Evolutionary conservation across 1,140 invertebrate genomes (phyloP).

Genomic region (Luehdorfia chinensis): DNA sequence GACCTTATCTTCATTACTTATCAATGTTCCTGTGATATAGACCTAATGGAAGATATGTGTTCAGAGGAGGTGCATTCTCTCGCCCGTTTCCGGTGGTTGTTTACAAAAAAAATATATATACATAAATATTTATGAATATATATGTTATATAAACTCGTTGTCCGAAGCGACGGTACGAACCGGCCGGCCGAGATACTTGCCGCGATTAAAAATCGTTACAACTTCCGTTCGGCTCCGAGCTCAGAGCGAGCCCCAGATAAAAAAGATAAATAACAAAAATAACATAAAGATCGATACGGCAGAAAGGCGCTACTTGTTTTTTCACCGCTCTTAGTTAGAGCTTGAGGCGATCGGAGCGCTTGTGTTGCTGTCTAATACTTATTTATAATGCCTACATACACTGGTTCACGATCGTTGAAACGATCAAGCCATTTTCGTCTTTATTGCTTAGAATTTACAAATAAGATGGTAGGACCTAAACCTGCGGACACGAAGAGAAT

Average conservation of each 20-base stretch:
- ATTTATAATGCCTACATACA: slow-evolving; percentile 20
- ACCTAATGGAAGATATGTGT: slow-evolving; percentile 72
- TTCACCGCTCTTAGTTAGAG: slow-evolving; percentile 54
- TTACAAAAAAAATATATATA: slow-evolving; percentile 60
- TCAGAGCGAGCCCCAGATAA: slow-evolving; percentile 63
- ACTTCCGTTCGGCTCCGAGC: slow-evolving; percentile 68
- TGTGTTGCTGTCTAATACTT: slow-evolving; percentile 27
- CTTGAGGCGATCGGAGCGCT: slow-evolving; percentile 44
- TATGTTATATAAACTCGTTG: slow-evolving; percentile 51
- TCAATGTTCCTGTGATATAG: slow-evolving; percentile 58
- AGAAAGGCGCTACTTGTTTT: slow-evolving; percentile 73
- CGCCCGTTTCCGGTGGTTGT: slow-evolving; percentile 67
- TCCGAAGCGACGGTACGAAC: slow-evolving; percentile 51
- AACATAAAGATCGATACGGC: slow-evolving; percentile 74
- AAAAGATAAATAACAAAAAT: slow-evolving; percentile 74
- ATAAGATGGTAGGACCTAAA: too few relatives aligned
- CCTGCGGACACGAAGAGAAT: too few relatives aligned
- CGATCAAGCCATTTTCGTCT: slow-evolving; percentile 1
- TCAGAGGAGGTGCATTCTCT: slow-evolving; percentile 53
- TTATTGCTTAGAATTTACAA: not conserved
- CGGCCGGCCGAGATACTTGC: slow-evolving; percentile 66
- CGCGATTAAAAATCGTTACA: slow-evolving; percentile 75
- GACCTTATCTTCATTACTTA: slow-evolving; percentile 55
- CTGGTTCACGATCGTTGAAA: not conserved
- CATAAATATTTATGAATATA: too few relatives aligned